A percentile compares a stretch with the other conserved stretches of the same genome.
Evolutionary conservation across 2,888 invertebrate genomes (phyloP).

Genomic region (Acleris sparsana): DNA sequence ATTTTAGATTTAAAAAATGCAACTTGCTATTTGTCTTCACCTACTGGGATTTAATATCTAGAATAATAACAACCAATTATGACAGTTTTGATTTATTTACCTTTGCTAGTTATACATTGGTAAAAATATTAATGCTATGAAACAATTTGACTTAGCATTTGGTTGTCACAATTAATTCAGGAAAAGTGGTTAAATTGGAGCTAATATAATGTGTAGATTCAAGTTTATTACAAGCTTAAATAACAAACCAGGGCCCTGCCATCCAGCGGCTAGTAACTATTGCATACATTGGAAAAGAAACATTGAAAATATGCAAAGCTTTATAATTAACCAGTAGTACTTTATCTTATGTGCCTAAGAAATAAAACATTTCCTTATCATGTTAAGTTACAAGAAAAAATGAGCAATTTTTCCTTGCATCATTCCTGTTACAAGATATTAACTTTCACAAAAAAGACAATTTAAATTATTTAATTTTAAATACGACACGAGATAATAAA

Average conservation of each 20-base stretch:
- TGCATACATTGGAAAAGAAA: conserved; percentile 49
- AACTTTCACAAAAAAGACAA: conserved; percentile 53
- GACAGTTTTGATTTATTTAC: conserved; percentile 82
- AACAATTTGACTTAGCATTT: conserved; percentile 81
- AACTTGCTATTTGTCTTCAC: too few species aligned
- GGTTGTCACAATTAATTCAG: conserved; percentile 72
- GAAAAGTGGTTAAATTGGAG: conserved; percentile 61
- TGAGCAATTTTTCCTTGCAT: conserved; percentile 56
- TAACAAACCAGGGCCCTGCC: conserved; percentile 40
- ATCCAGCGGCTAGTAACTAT: conserved; percentile 26
- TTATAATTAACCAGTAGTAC: conserved; percentile 72
- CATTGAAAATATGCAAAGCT: conserved; percentile 65
- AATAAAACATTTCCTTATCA: conserved; percentile 75
- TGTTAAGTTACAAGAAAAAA: conserved; percentile 62
- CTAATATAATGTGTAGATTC: conserved; percentile 50
- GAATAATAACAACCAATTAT: conserved; percentile 38
- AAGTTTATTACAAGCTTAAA: conserved; percentile 50
- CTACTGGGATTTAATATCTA: background rate
- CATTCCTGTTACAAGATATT: conserved; percentile 52
- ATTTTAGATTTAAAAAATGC: too few species aligned
- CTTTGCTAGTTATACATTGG: conserved; percentile 82
- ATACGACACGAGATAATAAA: conserved; percentile 51
- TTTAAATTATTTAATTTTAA: conserved; percentile 53
- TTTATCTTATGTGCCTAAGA: conserved; percentile 79
- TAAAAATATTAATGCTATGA: conserved; percentile 82